These are phyloP conservation scores for Sapajus apella DNA, from an alignment of 2,113 vertebrate genomes.

Conservation along the genomic window DNA sequence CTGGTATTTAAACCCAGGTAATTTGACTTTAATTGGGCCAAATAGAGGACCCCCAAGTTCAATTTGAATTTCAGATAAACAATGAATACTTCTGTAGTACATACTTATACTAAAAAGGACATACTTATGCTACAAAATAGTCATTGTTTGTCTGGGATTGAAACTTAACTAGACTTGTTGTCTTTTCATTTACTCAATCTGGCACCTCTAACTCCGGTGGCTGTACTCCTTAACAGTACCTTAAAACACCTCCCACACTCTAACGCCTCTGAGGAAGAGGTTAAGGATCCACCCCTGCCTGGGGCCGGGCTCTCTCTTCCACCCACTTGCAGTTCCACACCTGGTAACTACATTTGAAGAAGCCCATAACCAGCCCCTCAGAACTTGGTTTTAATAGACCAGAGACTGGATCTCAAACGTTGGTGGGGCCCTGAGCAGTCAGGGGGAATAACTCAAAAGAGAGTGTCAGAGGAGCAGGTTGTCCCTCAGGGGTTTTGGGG, in stretches of 20 bases:
- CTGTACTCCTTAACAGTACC: background rate
- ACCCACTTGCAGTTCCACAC: background rate
- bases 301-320: background rate
- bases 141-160: background rate
- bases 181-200: background rate
- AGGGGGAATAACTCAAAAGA: background rate
- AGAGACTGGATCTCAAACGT: background rate
- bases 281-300: background rate
- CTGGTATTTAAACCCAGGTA: background rate
- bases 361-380: background rate
- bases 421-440: background rate
- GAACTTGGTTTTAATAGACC: background rate
- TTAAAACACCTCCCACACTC: background rate
- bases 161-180: background rate
- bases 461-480: background rate
- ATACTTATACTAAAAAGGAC: conserved; percentile 16
- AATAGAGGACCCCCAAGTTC: background rate
- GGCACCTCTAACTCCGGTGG: background rate
- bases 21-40: conserved; percentile 20
- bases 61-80: conserved; percentile 46
- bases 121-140: conserved; percentile 7
- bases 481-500: background rate
- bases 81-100: background rate
- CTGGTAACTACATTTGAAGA: background rate
- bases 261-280: background rate